Evolutionary conservation across 2,888 invertebrate species (phyloP).

Genomic region (Polyploca ridens): DNA sequence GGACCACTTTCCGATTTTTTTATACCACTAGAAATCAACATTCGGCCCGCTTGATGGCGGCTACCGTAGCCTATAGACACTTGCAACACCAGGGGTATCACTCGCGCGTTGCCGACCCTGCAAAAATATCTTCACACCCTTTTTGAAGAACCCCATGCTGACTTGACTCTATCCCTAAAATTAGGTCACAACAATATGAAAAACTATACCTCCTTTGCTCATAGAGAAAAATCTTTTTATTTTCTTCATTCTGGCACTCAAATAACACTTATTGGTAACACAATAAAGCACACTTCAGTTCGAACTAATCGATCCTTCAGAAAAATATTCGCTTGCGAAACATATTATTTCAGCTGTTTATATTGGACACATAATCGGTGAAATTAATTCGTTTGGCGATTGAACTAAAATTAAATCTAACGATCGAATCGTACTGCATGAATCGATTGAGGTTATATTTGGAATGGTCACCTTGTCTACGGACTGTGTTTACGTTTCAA

Average conservation of each 20-base stretch:
- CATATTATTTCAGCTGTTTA: slow-evolving; percentile 24
- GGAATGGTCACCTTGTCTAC: neutral
- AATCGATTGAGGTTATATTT: slow-evolving; percentile 12
- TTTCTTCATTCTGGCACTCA: slow-evolving; percentile 62
- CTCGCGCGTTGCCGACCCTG: no score
- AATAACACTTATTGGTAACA: slow-evolving; percentile 26
- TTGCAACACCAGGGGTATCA: no score
- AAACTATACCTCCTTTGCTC: slow-evolving; percentile 66
- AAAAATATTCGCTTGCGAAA: neutral
- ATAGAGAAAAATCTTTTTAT: slow-evolving; percentile 71
- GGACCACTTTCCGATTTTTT: no score
- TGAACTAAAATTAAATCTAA: slow-evolving; percentile 21
- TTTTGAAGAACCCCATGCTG: no score
- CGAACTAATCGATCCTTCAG: neutral
- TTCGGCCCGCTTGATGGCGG: no score
- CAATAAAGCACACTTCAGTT: slow-evolving; percentile 25
- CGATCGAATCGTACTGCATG: slow-evolving; percentile 15
- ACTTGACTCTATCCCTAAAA: no score
- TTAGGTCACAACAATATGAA: neutral
- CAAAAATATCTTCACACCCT: no score
- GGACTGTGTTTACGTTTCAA: neutral
- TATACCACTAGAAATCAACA: no score
- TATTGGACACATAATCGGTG: slow-evolving; percentile 13
- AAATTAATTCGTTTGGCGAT: neutral
- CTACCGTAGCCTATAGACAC: no score